phyloP scores from a whole-genome alignment of 2,888 invertebrate species.

The Drosophila siamana region DNA sequence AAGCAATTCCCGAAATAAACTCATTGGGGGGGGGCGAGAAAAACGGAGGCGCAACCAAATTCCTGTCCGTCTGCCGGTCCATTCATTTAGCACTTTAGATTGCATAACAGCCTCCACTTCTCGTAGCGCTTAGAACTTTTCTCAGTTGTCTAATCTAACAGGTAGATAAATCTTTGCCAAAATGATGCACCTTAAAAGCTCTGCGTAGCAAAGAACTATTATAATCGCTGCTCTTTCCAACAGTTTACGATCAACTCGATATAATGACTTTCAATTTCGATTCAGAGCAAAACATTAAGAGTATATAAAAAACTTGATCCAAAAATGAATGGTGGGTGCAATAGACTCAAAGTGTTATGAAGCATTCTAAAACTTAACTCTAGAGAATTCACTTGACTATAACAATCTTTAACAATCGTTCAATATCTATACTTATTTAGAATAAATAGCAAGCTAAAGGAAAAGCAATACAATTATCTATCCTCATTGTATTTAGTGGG shows the following conservation, averaged over 20 bases:
- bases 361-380: too few species aligned
- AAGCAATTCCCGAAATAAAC: conserved; percentile 40
- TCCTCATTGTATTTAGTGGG: too few species aligned
- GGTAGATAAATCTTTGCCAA: conserved; percentile 6
- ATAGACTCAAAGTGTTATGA: too few species aligned
- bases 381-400: too few species aligned
- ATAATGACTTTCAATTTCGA: not conserved
- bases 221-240: not conserved
- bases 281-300: not conserved
- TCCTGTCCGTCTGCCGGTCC: not conserved
- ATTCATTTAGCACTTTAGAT: conserved; percentile 24
- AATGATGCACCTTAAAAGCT: conserved; percentile 7
- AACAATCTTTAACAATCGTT: too few species aligned
- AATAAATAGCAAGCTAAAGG: too few species aligned
- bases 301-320: too few species aligned
- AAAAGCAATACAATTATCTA: too few species aligned
- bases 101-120: conserved; percentile 10
- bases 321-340: too few species aligned
- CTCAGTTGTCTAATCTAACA: conserved; percentile 5
- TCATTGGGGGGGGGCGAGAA: conserved; percentile 4
- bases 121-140: conserved; percentile 5
- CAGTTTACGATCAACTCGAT: not conserved
- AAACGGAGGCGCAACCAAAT: not conserved
- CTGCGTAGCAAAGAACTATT: not conserved
- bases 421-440: too few species aligned